phyloP scores from a whole-genome alignment of 2,113 vertebrate species.

The Hippotragus niger region DNA sequence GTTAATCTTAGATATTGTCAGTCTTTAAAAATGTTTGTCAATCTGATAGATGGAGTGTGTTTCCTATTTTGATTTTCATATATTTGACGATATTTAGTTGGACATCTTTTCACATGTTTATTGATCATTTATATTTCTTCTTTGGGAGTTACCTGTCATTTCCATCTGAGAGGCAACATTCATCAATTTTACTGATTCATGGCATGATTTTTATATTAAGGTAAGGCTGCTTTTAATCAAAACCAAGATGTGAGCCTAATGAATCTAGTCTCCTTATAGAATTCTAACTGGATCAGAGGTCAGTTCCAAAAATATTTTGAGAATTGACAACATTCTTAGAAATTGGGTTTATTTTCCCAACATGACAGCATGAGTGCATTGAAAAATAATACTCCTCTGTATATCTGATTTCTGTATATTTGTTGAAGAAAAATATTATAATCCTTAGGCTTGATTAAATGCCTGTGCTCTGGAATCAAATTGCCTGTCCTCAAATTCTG shows the following conservation, averaged over 20 bases:
- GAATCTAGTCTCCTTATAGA: background rate
- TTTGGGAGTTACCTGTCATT: background rate
- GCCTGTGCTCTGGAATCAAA: background rate
- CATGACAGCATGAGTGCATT: background rate
- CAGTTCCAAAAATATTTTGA: constrained; percentile 15
- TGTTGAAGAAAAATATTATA: constrained; percentile 16
- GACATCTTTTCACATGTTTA: background rate
- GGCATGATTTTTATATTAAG: background rate
- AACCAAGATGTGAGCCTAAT: background rate
- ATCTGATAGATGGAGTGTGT: background rate
- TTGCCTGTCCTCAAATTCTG: background rate
- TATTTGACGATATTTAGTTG: background rate
- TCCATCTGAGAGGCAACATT: background rate
- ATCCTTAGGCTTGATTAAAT: background rate
- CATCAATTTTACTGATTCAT: background rate
- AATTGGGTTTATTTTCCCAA: background rate
- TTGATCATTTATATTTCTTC: background rate
- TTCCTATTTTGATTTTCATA: background rate
- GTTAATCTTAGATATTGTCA: background rate
- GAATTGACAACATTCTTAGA: constrained; percentile 8
- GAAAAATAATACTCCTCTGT: background rate
- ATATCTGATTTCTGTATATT: background rate
- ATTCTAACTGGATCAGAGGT: background rate
- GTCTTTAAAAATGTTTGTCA: background rate
- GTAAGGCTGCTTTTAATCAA: constrained; percentile 31